Evolutionary conservation across 1,140 invertebrate genomes (phyloP), one percentile per base, ranked within the genome.

Genomic region (Lordiphosa collinella): DNA sequence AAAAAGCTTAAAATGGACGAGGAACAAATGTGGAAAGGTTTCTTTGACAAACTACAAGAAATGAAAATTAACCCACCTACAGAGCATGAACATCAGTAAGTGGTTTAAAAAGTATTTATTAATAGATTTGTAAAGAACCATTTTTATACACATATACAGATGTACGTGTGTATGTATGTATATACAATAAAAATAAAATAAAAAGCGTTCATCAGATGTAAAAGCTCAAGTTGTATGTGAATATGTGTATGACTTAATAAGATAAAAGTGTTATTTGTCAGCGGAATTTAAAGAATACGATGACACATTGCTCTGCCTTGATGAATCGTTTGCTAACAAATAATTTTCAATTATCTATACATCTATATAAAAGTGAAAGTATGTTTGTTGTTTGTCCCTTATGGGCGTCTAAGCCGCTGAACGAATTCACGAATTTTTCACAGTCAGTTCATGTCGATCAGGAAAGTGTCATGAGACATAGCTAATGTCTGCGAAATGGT

Each of bases 21-120:
- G 87, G 93, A 94, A 82, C 90, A 90, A 1, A 94, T 94, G 93
- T 94, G 93, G 93, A 93, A 92, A 89, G 90, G 89, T 48, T 92
- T 93, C 72, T 94, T 93, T 60, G 88, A 91, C 12, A 92, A 92
- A 54, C 64, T 92, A 32, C 91, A 92, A 55, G 90, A 92, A 55
- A 82, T 90, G 14, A 92, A 92, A 87, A 91, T 90, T 31, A 69
- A 90, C 48, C 90, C 91, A 29, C 90, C 91, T 55, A 89, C 90
- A 59, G 91, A 91, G 16, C 92, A 93, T 64, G 92, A 93, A 62
- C 90, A 86, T 49, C 91, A 90, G 93, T 94, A 91, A 90, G 89
- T 88, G 31, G 8, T 11, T 38, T 18, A n/a, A 10, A 38, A 51
- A 51, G 22, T 31, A 18, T 25, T 11, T 12, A 7, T 2, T 47